Evolutionary conservation across 2,113 vertebrate genomes (phyloP).

Genomic region (Pterophyllum scalare): DNA sequence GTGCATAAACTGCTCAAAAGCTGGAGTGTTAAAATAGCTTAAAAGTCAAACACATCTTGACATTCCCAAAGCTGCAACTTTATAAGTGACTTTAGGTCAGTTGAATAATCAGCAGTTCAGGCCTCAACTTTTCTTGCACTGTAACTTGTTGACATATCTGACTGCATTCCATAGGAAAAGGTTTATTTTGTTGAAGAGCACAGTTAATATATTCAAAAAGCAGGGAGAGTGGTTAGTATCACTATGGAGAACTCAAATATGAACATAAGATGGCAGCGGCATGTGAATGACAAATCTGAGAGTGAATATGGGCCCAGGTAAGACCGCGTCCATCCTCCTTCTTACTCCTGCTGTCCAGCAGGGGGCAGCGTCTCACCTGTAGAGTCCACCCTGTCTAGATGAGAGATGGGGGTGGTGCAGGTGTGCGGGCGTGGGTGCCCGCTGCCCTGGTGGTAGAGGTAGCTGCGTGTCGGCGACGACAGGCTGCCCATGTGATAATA

Average conservation of each 20-base stretch:
- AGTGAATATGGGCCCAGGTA: conserved; percentile 2
- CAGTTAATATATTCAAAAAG: not conserved
- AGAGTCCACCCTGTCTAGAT: conserved; percentile 95
- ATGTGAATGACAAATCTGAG: conserved; percentile 1
- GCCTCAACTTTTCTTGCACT: not conserved
- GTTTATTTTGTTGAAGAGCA: not conserved
- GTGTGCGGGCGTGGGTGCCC: conserved; percentile 82
- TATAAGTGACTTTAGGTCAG: conserved; percentile 1
- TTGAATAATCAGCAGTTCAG: not conserved
- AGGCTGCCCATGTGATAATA: conserved; percentile 98
- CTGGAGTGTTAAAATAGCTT: not conserved
- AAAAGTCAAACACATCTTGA: not conserved
- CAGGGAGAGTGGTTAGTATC: conserved; percentile 14
- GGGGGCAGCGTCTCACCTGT: conserved; percentile 89
- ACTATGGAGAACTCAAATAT: conserved; percentile 12
- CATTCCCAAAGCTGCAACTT: not conserved
- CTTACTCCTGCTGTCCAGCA: conserved; percentile 26
- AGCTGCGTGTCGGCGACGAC: conserved; percentile 92
- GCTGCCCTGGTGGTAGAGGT: conserved; percentile 90
- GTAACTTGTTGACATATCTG: not conserved
- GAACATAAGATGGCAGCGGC: conserved; percentile 1
- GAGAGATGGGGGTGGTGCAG: conserved; percentile 88
- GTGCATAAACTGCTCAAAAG: not conserved
- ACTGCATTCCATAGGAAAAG: not conserved
- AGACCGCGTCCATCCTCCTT: not conserved